phyloP scores from a whole-genome alignment of 2,888 invertebrate species.

The Neoascia interrupta region DNA sequence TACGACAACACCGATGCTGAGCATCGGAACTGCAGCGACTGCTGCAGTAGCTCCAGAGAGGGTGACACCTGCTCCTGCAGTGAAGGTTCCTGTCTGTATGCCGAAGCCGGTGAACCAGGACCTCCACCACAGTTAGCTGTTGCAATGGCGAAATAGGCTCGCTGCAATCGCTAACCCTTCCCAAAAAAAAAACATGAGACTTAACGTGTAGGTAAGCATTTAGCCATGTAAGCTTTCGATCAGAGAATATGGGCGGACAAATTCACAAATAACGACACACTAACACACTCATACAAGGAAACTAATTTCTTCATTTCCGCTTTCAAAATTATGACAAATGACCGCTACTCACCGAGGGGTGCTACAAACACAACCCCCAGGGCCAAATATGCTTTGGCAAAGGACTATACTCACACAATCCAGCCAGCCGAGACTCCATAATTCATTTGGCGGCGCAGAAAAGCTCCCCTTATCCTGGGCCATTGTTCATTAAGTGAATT shows the following conservation, averaged over 20 bases:
- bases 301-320: conserved; percentile 64
- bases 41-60: conserved; percentile 80
- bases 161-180: neutral
- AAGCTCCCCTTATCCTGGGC: conserved; percentile 29
- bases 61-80: conserved; percentile 84
- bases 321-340: conserved; percentile 55
- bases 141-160: conserved; percentile 54
- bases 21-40: conserved; percentile 79
- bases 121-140: conserved; percentile 63
- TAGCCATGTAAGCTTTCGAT: conserved; percentile 46
- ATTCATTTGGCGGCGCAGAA: conserved; percentile 53
- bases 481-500: conserved; percentile 55
- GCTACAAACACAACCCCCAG: conserved; percentile 42
- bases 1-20: conserved; percentile 72
- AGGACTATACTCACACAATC: conserved; percentile 25
- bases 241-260: conserved; percentile 7
- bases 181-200: conserved; percentile 62
- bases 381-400: no score
- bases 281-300: conserved; percentile 8
- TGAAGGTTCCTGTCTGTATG: conserved; percentile 83
- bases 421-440: conserved; percentile 46
- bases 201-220: conserved; percentile 64
- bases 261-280: neutral
- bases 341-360: conserved; percentile 20
- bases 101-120: conserved; percentile 81